phyloP scores from a whole-genome alignment of 1,140 invertebrate species.

The Leptonema lineaticorne region DNA sequence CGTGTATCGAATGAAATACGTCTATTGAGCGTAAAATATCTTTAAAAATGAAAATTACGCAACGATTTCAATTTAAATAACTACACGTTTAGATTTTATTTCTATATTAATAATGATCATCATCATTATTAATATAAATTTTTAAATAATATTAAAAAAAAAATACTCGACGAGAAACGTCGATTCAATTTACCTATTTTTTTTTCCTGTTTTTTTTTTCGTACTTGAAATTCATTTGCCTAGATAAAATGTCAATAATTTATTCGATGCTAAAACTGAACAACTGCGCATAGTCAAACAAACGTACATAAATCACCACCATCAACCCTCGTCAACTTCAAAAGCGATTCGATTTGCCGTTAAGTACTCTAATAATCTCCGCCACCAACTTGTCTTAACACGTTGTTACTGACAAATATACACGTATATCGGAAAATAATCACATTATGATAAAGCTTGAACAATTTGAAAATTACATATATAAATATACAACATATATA shows the following conservation, averaged over 20 bases:
- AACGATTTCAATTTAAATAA: no score
- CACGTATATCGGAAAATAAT: no score
- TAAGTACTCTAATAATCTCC: slow-evolving; percentile 10
- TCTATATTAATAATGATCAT: no score
- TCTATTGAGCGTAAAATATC: no score
- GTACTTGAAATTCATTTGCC: background rate
- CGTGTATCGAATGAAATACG: no score
- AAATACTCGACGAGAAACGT: no score
- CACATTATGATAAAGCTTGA: background rate
- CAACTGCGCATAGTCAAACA: background rate
- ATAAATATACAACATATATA: background rate
- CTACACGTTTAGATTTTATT: no score
- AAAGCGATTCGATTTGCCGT: slow-evolving; percentile 2
- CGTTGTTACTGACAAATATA: background rate
- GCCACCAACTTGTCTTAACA: background rate
- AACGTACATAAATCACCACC: slow-evolving; percentile 7
- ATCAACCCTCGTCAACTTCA: slow-evolving; percentile 12
- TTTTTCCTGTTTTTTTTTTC: no score
- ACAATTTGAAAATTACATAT: background rate
- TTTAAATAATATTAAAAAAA: no score
- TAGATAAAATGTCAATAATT: slow-evolving; percentile 5
- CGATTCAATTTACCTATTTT: no score
- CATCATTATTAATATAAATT: no score
- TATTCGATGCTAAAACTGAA: background rate
- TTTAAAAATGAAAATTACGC: no score